phyloP scores from a whole-genome alignment of 2,113 vertebrate genomes.

The Lota lota region DNA sequence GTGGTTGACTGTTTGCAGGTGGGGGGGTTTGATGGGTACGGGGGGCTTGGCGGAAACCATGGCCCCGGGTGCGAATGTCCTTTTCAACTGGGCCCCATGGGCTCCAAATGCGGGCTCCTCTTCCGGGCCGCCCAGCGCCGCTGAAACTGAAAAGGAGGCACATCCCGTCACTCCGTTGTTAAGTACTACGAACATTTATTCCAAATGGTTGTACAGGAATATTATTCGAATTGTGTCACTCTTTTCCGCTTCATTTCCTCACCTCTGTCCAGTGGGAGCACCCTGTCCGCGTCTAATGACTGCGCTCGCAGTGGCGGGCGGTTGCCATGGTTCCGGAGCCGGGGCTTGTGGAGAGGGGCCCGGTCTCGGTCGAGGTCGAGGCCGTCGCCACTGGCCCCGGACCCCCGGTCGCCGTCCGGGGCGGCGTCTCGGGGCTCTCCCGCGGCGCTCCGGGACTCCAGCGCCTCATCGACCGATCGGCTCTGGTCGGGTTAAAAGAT shows the following conservation, averaged over 20 bases:
- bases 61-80: conserved; percentile 29
- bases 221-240: too few species aligned
- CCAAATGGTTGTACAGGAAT: too few species aligned
- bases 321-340: conserved; percentile 48
- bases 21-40: conserved; percentile 58
- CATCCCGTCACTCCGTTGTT: too few species aligned
- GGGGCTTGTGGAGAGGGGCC: conserved; percentile 18
- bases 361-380: conserved; percentile 16
- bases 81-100: conserved; percentile 56
- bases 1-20: conserved; percentile 40
- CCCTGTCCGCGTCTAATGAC: conserved; percentile 39
- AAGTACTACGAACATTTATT: too few species aligned
- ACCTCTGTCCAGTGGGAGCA: conserved; percentile 48
- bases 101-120: conserved; percentile 20
- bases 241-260: conserved; percentile 26
- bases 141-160: conserved; percentile 34
- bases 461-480: conserved; percentile 57
- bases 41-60: conserved; percentile 37
- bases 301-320: conserved; percentile 34
- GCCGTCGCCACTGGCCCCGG: conserved; percentile 44
- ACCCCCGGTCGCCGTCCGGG: conserved; percentile 53
- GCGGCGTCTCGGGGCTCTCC: conserved; percentile 47
- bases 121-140: not conserved
- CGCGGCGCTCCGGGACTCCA: conserved; percentile 44
- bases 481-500: conserved; percentile 1